Evolutionary conservation across 2,797 vertebrate genomes (phyloP).

Genomic region (Syndactyla subalaris): DNA sequence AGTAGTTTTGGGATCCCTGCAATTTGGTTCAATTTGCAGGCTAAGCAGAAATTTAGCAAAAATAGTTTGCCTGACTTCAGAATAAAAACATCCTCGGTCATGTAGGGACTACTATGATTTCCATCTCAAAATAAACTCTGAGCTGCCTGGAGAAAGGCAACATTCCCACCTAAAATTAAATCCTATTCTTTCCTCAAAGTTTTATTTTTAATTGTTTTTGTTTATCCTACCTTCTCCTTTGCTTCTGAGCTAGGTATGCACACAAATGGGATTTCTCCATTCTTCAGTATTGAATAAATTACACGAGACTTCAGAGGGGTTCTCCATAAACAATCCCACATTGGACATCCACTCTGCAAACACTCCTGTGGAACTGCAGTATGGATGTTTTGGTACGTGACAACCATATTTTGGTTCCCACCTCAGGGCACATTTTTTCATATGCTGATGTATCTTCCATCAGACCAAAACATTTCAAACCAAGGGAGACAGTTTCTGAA

Average conservation of each 20-base stretch:
- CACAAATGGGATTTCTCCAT: background rate
- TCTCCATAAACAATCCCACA: background rate
- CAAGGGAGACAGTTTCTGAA: background rate
- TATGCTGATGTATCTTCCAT: background rate
- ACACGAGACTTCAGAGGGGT: background rate
- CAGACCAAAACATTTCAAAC: background rate
- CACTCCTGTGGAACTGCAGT: background rate
- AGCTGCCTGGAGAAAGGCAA: background rate
- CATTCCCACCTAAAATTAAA: background rate
- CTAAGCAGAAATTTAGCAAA: slow-evolving; percentile 7
- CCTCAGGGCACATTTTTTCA: background rate
- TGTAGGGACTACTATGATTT: background rate
- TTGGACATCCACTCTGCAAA: background rate
- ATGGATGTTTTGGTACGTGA: fast-evolving
- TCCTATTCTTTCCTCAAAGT: background rate
- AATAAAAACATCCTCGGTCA: background rate
- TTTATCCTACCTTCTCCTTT: background rate
- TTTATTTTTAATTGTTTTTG: background rate
- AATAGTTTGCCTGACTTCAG: background rate
- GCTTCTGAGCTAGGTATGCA: background rate
- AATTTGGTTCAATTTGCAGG: slow-evolving; percentile 33
- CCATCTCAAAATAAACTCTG: background rate
- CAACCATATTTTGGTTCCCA: background rate
- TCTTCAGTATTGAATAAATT: background rate
- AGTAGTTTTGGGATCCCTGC: background rate